These are phyloP conservation scores for Sylvilagus floridanus DNA, from an alignment of 2,797 vertebrate species.

Conservation along the genomic window DNA sequence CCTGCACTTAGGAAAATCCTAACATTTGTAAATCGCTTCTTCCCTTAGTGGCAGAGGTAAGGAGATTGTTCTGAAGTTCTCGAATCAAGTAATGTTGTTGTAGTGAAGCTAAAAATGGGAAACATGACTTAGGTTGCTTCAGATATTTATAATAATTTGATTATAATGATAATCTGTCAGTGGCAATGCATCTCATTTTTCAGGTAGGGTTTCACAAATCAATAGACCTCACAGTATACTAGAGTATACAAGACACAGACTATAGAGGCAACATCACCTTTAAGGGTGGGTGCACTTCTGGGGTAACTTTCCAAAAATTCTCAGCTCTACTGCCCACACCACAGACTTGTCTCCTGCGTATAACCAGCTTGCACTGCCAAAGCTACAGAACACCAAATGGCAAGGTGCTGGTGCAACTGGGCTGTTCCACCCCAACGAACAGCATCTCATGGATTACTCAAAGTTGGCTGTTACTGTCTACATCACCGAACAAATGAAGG, in stretches of 20 bases:
- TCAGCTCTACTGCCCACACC: background rate
- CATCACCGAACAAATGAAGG: background rate
- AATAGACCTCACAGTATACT: background rate
- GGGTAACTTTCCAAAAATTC: background rate
- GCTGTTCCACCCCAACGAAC: background rate
- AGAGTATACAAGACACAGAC: background rate
- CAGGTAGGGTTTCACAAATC: background rate
- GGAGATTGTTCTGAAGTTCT: background rate
- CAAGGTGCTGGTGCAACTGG: background rate
- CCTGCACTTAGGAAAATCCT: background rate
- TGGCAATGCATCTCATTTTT: background rate
- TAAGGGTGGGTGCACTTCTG: background rate
- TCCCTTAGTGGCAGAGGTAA: background rate
- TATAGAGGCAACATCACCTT: background rate
- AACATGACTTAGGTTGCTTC: background rate
- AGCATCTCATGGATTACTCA: background rate
- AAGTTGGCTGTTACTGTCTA: background rate
- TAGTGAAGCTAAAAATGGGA: background rate
- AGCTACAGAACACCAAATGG: background rate
- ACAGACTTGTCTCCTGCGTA: background rate
- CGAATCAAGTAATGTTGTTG: background rate
- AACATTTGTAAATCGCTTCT: background rate
- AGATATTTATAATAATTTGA: background rate
- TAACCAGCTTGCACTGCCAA: background rate
- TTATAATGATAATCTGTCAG: background rate